phyloP scores from a whole-genome alignment of 2,888 invertebrate genomes.

The Drosophila sordidapex region DNA sequence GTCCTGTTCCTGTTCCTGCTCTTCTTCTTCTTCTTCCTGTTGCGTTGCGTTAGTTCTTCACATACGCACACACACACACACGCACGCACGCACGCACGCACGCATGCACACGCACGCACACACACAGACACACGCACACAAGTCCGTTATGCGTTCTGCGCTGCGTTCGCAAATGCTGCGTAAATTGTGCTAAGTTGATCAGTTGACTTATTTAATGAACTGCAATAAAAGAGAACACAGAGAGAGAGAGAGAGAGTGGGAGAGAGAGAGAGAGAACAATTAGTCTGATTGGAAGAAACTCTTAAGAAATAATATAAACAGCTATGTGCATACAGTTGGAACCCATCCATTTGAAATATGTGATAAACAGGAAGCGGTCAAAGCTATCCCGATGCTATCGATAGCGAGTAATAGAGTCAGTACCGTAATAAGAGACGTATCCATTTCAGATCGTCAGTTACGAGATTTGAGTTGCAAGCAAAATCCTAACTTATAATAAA shows the following conservation, averaged over 20 bases:
- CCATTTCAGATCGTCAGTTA: no score
- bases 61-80: background rate
- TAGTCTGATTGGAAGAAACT: background rate
- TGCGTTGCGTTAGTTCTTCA: slow-evolving; percentile 11
- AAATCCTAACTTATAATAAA: no score
- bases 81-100: slow-evolving; percentile 8
- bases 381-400: no score
- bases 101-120: slow-evolving; percentile 2
- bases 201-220: slow-evolving; percentile 30
- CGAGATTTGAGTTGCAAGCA: no score
- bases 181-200: slow-evolving; percentile 9
- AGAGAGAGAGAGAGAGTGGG: no score
- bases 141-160: slow-evolving; percentile 9
- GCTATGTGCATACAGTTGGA: background rate
- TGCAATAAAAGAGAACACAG: slow-evolving; percentile 14
- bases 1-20: slow-evolving; percentile 1
- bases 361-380: no score
- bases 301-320: background rate
- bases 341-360: background rate
- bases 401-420: no score
- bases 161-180: slow-evolving; percentile 6
- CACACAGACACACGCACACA: slow-evolving; percentile 16
- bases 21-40: slow-evolving; percentile 1
- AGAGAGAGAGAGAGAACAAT: background rate
- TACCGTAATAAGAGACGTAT: no score